Evolutionary conservation across 2,888 invertebrate species (phyloP).

Genomic region (Furcula furcula): DNA sequence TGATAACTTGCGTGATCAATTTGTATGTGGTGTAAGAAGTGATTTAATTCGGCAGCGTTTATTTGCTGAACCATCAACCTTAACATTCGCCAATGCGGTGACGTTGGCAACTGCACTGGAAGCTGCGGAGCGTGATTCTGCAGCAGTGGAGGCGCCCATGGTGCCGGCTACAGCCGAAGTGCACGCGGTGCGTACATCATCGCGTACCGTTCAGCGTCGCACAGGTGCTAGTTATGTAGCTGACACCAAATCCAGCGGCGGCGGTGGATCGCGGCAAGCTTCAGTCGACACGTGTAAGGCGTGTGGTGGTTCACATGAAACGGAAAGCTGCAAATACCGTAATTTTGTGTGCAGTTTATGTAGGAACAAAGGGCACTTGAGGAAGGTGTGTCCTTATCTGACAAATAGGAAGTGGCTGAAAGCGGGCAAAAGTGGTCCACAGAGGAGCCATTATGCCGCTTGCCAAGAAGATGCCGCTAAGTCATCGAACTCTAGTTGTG

Average conservation of each 20-base stretch:
- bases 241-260: not conserved
- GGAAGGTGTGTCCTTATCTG: slow-evolving; percentile 10
- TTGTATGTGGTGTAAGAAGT: slow-evolving; percentile 16
- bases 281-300: not conserved
- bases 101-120: slow-evolving; percentile 14
- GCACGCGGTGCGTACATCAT: no score
- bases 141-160: slow-evolving; percentile 1
- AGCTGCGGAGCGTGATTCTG: slow-evolving; percentile 15
- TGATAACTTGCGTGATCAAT: slow-evolving; percentile 27
- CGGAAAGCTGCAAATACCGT: slow-evolving; percentile 7
- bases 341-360: slow-evolving; percentile 12
- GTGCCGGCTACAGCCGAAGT: no score
- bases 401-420: not conserved
- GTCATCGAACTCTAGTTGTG: not conserved
- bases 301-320: slow-evolving; percentile 3
- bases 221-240: not conserved
- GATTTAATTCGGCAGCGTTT: slow-evolving; percentile 18
- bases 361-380: slow-evolving; percentile 12
- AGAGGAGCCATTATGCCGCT: not conserved
- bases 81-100: slow-evolving; percentile 8
- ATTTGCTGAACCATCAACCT: slow-evolving; percentile 17
- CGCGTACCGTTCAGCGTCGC: not conserved
- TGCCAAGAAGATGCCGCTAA: not conserved
- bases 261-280: slow-evolving; percentile 5
- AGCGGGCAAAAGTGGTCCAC: not conserved